These are phyloP conservation scores for Pinna nobilis DNA, from an alignment of 1,140 invertebrate species.

Conservation along the genomic window DNA sequence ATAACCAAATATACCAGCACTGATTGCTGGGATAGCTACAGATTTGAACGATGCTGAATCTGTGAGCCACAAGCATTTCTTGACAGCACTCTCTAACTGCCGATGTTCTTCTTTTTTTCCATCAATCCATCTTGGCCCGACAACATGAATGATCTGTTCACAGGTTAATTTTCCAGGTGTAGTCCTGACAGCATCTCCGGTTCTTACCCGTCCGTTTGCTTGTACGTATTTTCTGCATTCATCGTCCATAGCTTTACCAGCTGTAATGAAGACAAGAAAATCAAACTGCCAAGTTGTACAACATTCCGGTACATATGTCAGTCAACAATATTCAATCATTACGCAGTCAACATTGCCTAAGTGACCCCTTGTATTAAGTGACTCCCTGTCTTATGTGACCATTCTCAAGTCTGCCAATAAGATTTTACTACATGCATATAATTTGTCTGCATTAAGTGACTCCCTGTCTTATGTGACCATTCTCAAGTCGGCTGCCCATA, in stretches of 20 bases:
- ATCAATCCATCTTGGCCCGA: slow-evolving; percentile 58
- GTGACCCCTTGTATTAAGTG: not conserved
- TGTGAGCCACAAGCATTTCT: slow-evolving; percentile 36
- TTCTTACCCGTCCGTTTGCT: slow-evolving; percentile 33
- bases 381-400: no score
- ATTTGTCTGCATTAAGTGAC: no score
- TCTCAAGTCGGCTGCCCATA: no score
- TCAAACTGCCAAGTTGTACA: no score
- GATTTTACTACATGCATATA: no score
- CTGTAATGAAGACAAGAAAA: slow-evolving; percentile 18
- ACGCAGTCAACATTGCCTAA: no score
- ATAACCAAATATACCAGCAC: slow-evolving; percentile 60
- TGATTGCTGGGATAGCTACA: slow-evolving; percentile 55
- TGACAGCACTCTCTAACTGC: slow-evolving; percentile 39
- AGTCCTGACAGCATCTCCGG: slow-evolving; percentile 43
- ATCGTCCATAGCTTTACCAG: slow-evolving; percentile 40
- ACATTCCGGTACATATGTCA: no score
- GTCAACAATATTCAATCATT: no score
- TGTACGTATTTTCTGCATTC: slow-evolving; percentile 45
- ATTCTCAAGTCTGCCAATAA: no score
- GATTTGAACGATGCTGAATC: slow-evolving; percentile 28
- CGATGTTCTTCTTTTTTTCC: slow-evolving; percentile 40
- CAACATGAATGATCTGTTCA: slow-evolving; percentile 57
- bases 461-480: no score
- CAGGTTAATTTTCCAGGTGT: slow-evolving; percentile 47